Evolutionary conservation across 2,797 vertebrate genomes (phyloP), one percentile per base, ranked within the genome.

Genomic region (Antennarius maculatus): DNA sequence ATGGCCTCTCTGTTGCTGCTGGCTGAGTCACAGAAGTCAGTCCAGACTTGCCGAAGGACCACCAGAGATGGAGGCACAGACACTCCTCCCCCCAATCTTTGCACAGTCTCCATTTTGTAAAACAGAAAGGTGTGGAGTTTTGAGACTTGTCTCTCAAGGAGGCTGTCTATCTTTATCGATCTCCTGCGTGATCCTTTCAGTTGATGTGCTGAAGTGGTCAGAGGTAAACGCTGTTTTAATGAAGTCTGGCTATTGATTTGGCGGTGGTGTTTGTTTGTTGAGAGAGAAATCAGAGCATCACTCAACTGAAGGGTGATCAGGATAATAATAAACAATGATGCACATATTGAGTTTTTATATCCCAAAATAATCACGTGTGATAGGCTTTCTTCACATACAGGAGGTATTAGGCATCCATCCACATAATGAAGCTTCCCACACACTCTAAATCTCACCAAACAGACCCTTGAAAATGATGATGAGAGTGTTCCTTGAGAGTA

Each of bases 181-280:
- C 52, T 9, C 28, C 9, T 0, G 47, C 31, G 76, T 54, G 17
- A 83, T 81, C 75, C 78, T 77, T 85, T 75, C 28, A 70, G 75
- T 68, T 67, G 79, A 72, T 77, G 71, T 79, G 77, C 71, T 79
- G 58, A 81, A 84, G 80, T 72, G 81, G 81, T 86, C 77, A 55
- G 81, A 62, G 79, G 77, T 84, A 79, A 89, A 87, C 66, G 52
- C 71, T 61, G 66, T 74, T 85, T 88, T 82, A 86, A 89, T 87
- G 86, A 90, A 84, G 84, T 84, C 83, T 62, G 68, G 6, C 56
- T 83, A 88, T 89, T 76, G 90, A 89, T 89, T 67, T 6, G 28
- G 16, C 71, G 3, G 51, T 48, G 56, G 14, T 64, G 74, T 85
- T 78, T 80, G 78, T 73, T 80, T 79, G 55, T 54, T 51, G 53